Evolutionary conservation across 2,888 invertebrate genomes (phyloP).

Genomic region (Busseola fusca): DNA sequence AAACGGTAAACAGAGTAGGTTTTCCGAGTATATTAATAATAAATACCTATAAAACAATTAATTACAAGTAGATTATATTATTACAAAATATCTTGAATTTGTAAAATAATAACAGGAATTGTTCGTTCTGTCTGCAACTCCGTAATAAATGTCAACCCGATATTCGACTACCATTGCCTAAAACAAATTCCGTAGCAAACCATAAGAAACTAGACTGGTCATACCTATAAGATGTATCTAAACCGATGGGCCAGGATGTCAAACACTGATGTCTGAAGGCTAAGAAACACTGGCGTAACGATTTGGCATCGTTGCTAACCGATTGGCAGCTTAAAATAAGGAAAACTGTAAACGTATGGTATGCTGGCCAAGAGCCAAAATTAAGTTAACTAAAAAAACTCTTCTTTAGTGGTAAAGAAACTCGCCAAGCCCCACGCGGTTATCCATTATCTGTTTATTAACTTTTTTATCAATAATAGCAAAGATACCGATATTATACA

Average conservation of each 20-base stretch:
- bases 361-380: too few species aligned
- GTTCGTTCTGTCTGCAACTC: neutral
- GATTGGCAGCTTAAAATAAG: neutral
- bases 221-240: neutral
- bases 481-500: conserved; percentile 1
- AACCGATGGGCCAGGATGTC: neutral
- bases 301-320: neutral
- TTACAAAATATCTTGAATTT: neutral
- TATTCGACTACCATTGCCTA: neutral
- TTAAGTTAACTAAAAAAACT: neutral
- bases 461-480: neutral
- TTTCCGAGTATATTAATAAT: neutral
- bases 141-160: neutral
- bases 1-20: neutral
- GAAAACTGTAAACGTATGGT: neutral
- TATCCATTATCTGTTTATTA: neutral
- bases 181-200: neutral
- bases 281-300: neutral
- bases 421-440: neutral
- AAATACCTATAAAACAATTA: neutral
- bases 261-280: neutral
- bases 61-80: neutral
- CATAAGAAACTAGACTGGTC: neutral
- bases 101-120: neutral
- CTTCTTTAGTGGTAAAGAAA: neutral